Percentiles rank a stretch among this genome's conserved stretches.
Conservation (phyloP, 2,797 vertebrate species). For the Emydoidea blandingii region DNA sequence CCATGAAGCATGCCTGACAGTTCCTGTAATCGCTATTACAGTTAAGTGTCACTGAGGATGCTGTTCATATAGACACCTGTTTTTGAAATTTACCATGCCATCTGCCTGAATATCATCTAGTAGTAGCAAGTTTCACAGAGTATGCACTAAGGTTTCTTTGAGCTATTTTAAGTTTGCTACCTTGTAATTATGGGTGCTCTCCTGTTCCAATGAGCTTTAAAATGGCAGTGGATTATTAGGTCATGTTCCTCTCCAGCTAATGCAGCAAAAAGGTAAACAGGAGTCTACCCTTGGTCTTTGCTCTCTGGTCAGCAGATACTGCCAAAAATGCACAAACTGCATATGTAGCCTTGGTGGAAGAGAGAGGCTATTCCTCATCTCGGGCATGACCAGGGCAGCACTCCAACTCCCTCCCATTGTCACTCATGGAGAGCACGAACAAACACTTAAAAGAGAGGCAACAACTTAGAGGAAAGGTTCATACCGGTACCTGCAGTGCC, state of each 20-base stretch:
- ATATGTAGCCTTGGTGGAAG: slow-evolving; percentile 55
- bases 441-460: not conserved
- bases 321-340: slow-evolving; percentile 46
- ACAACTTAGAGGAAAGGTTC: not conserved
- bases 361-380: slow-evolving; percentile 12
- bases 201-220: slow-evolving; percentile 2
- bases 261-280: slow-evolving; percentile 45
- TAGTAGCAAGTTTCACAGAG: not conserved
- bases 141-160: not conserved
- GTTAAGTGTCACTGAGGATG: not conserved
- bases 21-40: not conserved
- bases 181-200: slow-evolving; percentile 13
- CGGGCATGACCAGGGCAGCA: not conserved
- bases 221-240: slow-evolving; percentile 2
- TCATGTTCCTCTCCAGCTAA: slow-evolving; percentile 19
- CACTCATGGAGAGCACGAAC: not conserved
- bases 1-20: not conserved
- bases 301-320: slow-evolving; percentile 33
- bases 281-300: slow-evolving; percentile 57
- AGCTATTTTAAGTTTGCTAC: not conserved
- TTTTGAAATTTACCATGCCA: not conserved
- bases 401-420: not conserved
- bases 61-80: not conserved
- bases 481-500: slow-evolving; percentile 90
- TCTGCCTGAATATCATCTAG: not conserved